phyloP scores from a whole-genome alignment of 2,888 invertebrate species.

The Girardia tigrina region DNA sequence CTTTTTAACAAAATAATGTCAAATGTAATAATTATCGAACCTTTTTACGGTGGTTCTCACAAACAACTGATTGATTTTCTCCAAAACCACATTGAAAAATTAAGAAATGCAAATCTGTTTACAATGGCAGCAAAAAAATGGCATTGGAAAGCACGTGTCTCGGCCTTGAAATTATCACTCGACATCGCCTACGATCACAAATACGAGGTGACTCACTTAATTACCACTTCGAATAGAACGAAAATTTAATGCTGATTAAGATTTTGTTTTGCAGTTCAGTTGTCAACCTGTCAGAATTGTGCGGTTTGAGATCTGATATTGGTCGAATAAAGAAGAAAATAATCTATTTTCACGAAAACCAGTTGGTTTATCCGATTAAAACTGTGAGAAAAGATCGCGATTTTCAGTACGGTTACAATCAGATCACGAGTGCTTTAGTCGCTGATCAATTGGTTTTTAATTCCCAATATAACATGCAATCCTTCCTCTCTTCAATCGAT shows the following conservation, averaged over 20 bases:
- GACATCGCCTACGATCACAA: constrained; percentile 47
- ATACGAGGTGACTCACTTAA: constrained; percentile 6
- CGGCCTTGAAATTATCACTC: constrained; percentile 58
- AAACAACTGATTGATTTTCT: constrained; percentile 57
- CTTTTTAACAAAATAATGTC: too few relatives aligned
- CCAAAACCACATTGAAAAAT: constrained; percentile 38
- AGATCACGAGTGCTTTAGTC: constrained; percentile 60
- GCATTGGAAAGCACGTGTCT: constrained; percentile 64
- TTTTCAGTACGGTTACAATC: constrained; percentile 64
- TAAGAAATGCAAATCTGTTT: constrained; percentile 47
- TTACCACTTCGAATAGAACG: background rate
- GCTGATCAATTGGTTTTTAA: constrained; percentile 62
- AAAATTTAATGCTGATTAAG: background rate
- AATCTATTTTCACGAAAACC: constrained; percentile 67
- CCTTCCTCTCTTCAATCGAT: constrained; percentile 57
- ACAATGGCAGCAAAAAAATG: constrained; percentile 62
- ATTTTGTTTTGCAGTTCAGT: constrained; percentile 60
- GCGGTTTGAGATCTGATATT: constrained; percentile 60
- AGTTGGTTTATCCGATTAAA: constrained; percentile 60
- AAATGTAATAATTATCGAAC: constrained; percentile 56
- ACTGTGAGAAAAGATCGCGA: constrained; percentile 59
- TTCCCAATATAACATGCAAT: constrained; percentile 59
- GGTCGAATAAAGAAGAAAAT: constrained; percentile 55
- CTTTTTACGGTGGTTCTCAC: constrained; percentile 64
- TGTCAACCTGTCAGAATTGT: constrained; percentile 59